Conservation (phyloP, 2,888 invertebrate genomes). For the Hemaris fuciformis region DNA sequence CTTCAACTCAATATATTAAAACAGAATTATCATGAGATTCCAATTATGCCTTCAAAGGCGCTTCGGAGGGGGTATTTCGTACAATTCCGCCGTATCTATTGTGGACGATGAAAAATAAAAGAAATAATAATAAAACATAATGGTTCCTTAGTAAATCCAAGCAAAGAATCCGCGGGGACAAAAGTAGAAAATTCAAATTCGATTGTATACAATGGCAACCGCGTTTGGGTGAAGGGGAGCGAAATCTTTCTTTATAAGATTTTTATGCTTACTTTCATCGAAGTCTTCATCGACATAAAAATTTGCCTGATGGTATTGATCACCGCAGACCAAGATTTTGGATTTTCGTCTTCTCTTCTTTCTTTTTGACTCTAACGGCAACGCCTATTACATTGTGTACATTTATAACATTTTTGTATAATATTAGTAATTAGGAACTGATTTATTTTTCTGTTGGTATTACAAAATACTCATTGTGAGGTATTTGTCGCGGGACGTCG, state of each 20-base stretch:
- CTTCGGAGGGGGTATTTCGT: background rate
- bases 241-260: background rate
- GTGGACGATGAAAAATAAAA: conserved; percentile 50
- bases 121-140: conserved; percentile 65
- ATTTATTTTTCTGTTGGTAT: too few species aligned
- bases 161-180: conserved; percentile 24
- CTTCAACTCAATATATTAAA: background rate
- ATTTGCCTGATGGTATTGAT: too few species aligned
- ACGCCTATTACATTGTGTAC: too few species aligned
- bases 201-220: conserved; percentile 51
- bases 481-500: too few species aligned
- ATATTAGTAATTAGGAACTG: too few species aligned
- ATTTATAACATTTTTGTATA: too few species aligned
- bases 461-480: too few species aligned
- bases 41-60: background rate
- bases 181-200: conserved; percentile 43
- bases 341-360: too few species aligned
- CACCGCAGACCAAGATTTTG: too few species aligned
- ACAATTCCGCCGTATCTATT: conserved; percentile 9
- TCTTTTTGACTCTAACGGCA: too few species aligned
- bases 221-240: conserved; percentile 30
- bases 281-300: too few species aligned
- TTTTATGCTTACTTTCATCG: background rate
- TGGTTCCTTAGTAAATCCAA: conserved; percentile 40
- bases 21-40: background rate